Evolutionary conservation across 2,797 vertebrate genomes (phyloP).

Genomic region (Ctenosaura bakeri): DNA sequence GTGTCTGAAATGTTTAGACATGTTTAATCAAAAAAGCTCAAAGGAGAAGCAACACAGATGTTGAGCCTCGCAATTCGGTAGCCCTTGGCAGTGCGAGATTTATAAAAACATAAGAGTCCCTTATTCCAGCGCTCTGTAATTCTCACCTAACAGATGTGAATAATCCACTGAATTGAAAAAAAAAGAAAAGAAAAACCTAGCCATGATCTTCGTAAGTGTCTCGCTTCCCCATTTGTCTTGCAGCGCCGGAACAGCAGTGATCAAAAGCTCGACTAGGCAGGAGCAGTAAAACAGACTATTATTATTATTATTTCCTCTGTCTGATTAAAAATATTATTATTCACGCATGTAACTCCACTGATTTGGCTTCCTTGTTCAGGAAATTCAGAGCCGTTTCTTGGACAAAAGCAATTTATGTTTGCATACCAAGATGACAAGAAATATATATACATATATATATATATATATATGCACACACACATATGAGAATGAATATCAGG

Average conservation of each 20-base stretch:
- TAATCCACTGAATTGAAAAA: conserved; percentile 79
- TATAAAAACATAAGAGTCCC: conserved; percentile 80
- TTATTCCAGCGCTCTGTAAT: conserved; percentile 80
- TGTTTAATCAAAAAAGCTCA: conserved; percentile 79
- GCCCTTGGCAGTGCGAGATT: conserved; percentile 84
- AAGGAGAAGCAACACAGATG: conserved; percentile 83
- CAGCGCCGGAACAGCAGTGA: conserved; percentile 53
- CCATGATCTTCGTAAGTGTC: conserved; percentile 70
- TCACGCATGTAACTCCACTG: conserved; percentile 25
- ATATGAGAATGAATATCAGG: no score
- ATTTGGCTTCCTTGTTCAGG: conserved; percentile 42
- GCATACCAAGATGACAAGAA: background rate
- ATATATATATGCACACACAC: background rate
- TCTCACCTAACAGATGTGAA: conserved; percentile 86
- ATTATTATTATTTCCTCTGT: conserved; percentile 5
- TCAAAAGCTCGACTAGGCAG: conserved; percentile 54
- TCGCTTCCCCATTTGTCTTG: conserved; percentile 64
- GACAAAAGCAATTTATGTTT: background rate
- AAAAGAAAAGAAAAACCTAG: conserved; percentile 51
- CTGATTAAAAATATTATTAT: conserved; percentile 41
- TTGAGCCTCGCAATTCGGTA: conserved; percentile 84
- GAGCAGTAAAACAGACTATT: conserved; percentile 64
- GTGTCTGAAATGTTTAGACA: conserved; percentile 83
- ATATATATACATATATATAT: background rate
- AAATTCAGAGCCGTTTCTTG: conserved; percentile 26